Base-by-base conservation (phyloP, 2,113 vertebrate species). In the Catagonus wagneri region DNA sequence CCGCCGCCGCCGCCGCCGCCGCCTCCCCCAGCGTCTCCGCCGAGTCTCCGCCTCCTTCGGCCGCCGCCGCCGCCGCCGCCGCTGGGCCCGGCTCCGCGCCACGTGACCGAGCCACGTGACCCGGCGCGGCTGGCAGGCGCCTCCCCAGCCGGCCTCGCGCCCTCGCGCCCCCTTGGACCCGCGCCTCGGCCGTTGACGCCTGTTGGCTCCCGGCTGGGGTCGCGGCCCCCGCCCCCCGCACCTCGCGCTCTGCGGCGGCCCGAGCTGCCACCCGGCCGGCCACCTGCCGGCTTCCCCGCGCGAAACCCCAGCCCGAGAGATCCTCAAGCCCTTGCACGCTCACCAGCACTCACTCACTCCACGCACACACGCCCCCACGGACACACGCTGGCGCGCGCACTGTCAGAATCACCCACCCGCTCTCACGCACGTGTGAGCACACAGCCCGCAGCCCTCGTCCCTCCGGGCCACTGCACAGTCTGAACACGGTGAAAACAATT, bases 41-140 rank as follows among this genome's bases (percentile, higher is more conserved):
- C 87, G 75, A 93, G 93, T 81, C 97, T 97, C 95, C 96, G 92
- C 94, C 95, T 93, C 83, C 75, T 58, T 69, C 78, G 1, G 81
- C 96, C 72, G 68, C 89, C 83, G 76, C 93, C 89, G 72, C 84
- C 76, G 72, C 84, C 76, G 88, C 95, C 32, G 94, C 94, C 78
- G 90, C 23, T 14, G 88, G 89, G 96, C 83, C 95, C 65, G 95
- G 90, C 96, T 89, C 58, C 25, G 91, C 84, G 25, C 68, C 97
- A 97, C 97, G 95, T 97, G 97, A 94, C 79, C 60, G 23, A 54
- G 54, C 94, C 90, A 93, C 92, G 93, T 96, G 95, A 96, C 95
- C 92, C 81, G 14, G 78, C 36, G 85, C 85, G 72, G 78, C 75
- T 52, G 71, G 88, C 84, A 60, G 54, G 93, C 96, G 0, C 96